Percentiles rank a stretch among this genome's conserved stretches.
These are phyloP conservation scores for Chaitophorus viminalis DNA, from an alignment of 2,888 invertebrate species.

Conservation along the genomic window DNA sequence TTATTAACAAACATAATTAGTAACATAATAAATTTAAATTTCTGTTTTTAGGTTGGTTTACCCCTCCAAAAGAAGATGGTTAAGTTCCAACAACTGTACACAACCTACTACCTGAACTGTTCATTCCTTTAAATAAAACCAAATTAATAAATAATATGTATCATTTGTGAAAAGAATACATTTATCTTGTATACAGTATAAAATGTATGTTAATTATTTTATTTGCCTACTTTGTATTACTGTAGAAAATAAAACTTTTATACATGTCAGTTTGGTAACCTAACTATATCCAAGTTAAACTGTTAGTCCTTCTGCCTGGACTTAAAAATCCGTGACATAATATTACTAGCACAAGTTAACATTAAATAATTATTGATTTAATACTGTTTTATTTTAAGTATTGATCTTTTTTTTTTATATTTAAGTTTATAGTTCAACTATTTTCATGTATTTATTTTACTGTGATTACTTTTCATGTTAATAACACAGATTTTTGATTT, in stretches of 20 bases:
- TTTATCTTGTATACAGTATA: conserved; percentile 30
- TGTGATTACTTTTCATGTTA: conserved; percentile 45
- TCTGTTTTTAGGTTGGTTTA: conserved; percentile 82
- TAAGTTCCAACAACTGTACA: conserved; percentile 69
- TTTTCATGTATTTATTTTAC: conserved; percentile 33
- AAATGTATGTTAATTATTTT: conserved; percentile 28
- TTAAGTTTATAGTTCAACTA: conserved; percentile 18
- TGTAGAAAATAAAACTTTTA: conserved; percentile 25
- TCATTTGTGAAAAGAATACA: conserved; percentile 37
- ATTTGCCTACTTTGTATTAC: conserved; percentile 25
- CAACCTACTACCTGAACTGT: neutral
- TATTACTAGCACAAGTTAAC: neutral
- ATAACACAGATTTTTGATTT: neutral
- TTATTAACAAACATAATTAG: too few species aligned
- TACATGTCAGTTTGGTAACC: conserved; percentile 24
- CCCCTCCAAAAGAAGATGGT: conserved; percentile 91
- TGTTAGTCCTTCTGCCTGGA: neutral
- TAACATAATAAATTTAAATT: too few species aligned
- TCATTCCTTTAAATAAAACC: conserved; percentile 51
- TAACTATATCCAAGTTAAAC: conserved; percentile 8
- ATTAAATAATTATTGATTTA: neutral
- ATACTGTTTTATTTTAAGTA: neutral
- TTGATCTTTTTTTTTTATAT: neutral
- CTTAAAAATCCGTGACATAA: neutral
- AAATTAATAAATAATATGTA: neutral